Percentiles rank a stretch among this genome's conserved stretches.
phyloP scores from a whole-genome alignment of 2,888 invertebrate genomes.

The Dorcus parallelipipedus region DNA sequence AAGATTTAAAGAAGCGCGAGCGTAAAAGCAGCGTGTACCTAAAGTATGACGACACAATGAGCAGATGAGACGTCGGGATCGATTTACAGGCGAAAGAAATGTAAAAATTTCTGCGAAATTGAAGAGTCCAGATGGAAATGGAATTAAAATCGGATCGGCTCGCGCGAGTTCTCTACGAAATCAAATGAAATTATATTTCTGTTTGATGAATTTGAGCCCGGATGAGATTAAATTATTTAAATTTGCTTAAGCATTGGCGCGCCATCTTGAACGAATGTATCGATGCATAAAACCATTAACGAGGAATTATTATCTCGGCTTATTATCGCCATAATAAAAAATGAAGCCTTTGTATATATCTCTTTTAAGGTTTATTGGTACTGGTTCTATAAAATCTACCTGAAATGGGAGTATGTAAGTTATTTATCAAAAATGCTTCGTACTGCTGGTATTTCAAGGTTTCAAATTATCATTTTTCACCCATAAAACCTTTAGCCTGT shows the following conservation, averaged over 20 bases:
- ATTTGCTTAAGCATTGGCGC: conserved; percentile 1
- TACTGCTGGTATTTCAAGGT: conserved; percentile 39
- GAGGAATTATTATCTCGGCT: neutral
- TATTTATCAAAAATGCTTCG: conserved; percentile 40
- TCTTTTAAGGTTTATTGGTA: conserved; percentile 12
- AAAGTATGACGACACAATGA: conserved; percentile 4
- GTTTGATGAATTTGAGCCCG: conserved; percentile 12
- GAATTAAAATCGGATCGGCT: conserved; percentile 38
- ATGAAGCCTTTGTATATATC: conserved; percentile 1
- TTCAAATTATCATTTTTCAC: conserved; percentile 39
- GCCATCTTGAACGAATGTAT: neutral
- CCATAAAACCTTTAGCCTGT: conserved; percentile 21
- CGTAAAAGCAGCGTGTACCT: neutral
- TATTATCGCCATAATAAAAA: conserved; percentile 11
- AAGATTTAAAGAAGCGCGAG: too few relatives aligned
- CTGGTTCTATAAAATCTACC: conserved; percentile 38
- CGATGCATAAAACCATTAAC: neutral
- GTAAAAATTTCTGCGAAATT: conserved; percentile 21
- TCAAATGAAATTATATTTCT: conserved; percentile 37
- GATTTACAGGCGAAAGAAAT: conserved; percentile 22
- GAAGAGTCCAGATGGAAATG: conserved; percentile 32
- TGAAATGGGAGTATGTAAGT: conserved; percentile 35
- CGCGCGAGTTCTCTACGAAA: conserved; percentile 27
- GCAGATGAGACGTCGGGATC: neutral
- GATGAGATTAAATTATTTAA: conserved; percentile 13